Conservation (phyloP, 2,888 invertebrate species). For the Sturmia bella region DNA sequence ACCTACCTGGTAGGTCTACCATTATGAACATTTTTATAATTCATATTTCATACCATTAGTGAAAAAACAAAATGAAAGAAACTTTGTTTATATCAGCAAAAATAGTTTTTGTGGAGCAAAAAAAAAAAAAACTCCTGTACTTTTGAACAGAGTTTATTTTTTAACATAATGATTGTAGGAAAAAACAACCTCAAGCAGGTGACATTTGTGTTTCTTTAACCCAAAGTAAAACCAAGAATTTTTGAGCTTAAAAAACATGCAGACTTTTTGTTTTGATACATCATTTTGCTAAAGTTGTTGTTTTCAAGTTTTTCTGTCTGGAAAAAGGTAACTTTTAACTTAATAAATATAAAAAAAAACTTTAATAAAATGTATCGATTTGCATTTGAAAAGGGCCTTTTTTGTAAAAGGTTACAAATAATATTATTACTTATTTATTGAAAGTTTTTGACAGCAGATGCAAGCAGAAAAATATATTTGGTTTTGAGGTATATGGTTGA, state of each 20-base stretch:
- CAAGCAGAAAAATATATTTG: too few species aligned
- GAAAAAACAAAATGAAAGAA: slow-evolving; percentile 24
- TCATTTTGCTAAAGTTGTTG: slow-evolving; percentile 2
- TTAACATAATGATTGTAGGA: not conserved
- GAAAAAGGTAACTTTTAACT: not conserved
- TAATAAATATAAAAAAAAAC: not conserved
- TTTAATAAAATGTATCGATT: not conserved
- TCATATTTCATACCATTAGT: slow-evolving; percentile 19
- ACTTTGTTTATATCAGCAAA: slow-evolving; percentile 62
- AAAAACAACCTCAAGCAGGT: slow-evolving; percentile 44
- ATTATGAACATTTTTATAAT: not conserved
- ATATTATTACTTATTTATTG: too few species aligned
- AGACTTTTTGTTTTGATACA: not conserved
- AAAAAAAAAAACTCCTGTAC: not conserved
- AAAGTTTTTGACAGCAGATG: too few species aligned
- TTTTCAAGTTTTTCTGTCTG: not conserved
- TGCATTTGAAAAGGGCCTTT: too few species aligned
- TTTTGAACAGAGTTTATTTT: slow-evolving; percentile 1
- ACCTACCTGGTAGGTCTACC: not conserved
- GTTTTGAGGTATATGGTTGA: too few species aligned
- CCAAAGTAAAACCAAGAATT: not conserved
- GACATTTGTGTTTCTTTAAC: slow-evolving; percentile 35
- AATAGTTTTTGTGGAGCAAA: not conserved
- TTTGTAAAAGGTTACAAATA: too few species aligned
- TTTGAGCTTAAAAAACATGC: not conserved